Percentiles rank a stretch among this genome's conserved stretches.
phyloP scores from a whole-genome alignment of 2,888 invertebrate genomes.

The Ormia ochracea region DNA sequence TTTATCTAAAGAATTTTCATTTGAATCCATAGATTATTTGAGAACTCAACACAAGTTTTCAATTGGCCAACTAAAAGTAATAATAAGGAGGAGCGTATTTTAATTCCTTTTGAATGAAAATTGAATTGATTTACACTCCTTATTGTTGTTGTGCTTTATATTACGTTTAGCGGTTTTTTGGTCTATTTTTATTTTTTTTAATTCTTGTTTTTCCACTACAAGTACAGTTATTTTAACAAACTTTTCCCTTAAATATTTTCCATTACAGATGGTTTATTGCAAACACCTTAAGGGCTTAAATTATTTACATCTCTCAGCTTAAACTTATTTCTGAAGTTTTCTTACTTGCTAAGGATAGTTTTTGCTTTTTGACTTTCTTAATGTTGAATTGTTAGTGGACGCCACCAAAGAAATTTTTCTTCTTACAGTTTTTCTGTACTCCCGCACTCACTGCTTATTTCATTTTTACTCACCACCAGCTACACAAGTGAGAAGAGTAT shows the following conservation, averaged over 20 bases:
- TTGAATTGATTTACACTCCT: not conserved
- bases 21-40: slow-evolving; percentile 34
- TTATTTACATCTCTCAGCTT: slow-evolving; percentile 1
- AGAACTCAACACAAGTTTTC: not conserved
- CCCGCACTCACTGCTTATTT: slow-evolving; percentile 54
- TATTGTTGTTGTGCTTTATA: slow-evolving; percentile 29
- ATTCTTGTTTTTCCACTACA: slow-evolving; percentile 32
- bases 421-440: slow-evolving; percentile 62
- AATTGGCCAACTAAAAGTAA: not conserved
- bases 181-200: slow-evolving; percentile 53
- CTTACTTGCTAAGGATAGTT: slow-evolving; percentile 47
- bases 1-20: slow-evolving; percentile 24
- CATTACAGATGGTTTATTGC: not conserved
- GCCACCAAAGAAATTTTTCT: slow-evolving; percentile 55
- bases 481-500: slow-evolving; percentile 37
- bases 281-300: not conserved
- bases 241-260: not conserved
- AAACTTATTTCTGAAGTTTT: not conserved
- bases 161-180: slow-evolving; percentile 57
- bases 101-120: slow-evolving; percentile 23
- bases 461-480: slow-evolving; percentile 1
- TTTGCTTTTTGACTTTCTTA: slow-evolving; percentile 29
- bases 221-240: slow-evolving; percentile 55
- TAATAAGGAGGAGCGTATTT: not conserved
- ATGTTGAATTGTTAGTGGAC: slow-evolving; percentile 55